These are phyloP conservation scores for Cataglyphis rosenhaueri DNA, from an alignment of 2,888 invertebrate genomes.

Conservation along the genomic window DNA sequence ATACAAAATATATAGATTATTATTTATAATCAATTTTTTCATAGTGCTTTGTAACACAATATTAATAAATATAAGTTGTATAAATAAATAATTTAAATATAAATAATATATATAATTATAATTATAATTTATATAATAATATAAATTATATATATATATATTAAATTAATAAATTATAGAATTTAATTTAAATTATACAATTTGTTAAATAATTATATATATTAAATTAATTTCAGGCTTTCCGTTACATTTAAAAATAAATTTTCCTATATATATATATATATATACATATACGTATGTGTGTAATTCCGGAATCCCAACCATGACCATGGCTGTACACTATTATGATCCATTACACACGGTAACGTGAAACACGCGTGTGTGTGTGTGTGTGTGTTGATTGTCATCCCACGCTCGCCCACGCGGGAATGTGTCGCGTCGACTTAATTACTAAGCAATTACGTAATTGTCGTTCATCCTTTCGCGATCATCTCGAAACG, in stretches of 20 bases:
- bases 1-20: background rate
- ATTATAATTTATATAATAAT: no score
- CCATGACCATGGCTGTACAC: background rate
- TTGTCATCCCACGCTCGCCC: conserved; percentile 4
- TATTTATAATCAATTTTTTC: background rate
- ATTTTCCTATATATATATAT: background rate
- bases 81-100: no score
- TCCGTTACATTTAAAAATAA: background rate
- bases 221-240: background rate
- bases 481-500: conserved; percentile 21
- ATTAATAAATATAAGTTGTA: no score
- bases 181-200: no score
- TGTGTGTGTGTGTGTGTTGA: background rate
- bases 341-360: conserved; percentile 12
- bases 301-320: background rate
- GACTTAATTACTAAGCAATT: conserved; percentile 41
- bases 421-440: conserved; percentile 21
- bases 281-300: background rate
- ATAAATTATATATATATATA: no score
- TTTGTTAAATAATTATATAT: no score
- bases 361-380: background rate
- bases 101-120: no score
- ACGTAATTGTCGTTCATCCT: conserved; percentile 37
- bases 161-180: no score
- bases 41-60: background rate